These are phyloP conservation scores for Conops quadrifasciatus DNA, from an alignment of 2,888 invertebrate species.

Conservation along the genomic window DNA sequence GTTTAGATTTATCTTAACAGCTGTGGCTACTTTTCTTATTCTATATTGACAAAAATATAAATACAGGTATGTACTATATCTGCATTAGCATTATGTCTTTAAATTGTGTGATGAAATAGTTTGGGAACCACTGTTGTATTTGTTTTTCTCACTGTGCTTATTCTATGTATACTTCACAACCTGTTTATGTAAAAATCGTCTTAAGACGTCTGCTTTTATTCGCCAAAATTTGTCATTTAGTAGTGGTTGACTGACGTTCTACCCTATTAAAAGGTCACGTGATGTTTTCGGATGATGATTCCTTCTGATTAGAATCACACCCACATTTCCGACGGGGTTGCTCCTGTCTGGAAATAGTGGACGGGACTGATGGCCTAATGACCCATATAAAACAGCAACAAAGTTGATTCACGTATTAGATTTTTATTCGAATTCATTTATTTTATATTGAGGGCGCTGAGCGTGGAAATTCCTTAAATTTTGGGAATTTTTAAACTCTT, in stretches of 20 bases:
- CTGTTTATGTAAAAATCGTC: conserved; percentile 38
- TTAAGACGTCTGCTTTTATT: not conserved
- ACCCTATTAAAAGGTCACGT: conserved; percentile 60
- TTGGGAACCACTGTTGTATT: not conserved
- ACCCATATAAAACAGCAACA: too few relatives aligned
- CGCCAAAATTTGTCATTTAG: conserved; percentile 55
- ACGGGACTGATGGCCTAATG: conserved; percentile 58
- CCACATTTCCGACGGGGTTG: conserved; percentile 62
- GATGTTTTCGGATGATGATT: conserved; percentile 60
- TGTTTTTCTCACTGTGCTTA: not conserved
- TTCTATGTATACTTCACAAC: conserved; percentile 56
- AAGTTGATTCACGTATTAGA: too few relatives aligned
- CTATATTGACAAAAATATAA: too few relatives aligned
- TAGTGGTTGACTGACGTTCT: conserved; percentile 63
- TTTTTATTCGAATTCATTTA: too few relatives aligned
- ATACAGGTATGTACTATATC: too few relatives aligned
- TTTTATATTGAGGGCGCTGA: too few relatives aligned
- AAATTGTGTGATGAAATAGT: too few relatives aligned
- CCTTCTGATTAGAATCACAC: conserved; percentile 57
- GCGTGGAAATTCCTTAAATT: too few relatives aligned
- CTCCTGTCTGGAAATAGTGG: conserved; percentile 62
- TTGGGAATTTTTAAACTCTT: too few relatives aligned
- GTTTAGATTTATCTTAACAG: too few relatives aligned
- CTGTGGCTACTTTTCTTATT: too few relatives aligned
- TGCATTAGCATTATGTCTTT: too few relatives aligned